Percentiles rank a stretch among this genome's conserved stretches.
Evolutionary conservation across 2,888 invertebrate genomes (phyloP).

Genomic region (Apodemia duryi): DNA sequence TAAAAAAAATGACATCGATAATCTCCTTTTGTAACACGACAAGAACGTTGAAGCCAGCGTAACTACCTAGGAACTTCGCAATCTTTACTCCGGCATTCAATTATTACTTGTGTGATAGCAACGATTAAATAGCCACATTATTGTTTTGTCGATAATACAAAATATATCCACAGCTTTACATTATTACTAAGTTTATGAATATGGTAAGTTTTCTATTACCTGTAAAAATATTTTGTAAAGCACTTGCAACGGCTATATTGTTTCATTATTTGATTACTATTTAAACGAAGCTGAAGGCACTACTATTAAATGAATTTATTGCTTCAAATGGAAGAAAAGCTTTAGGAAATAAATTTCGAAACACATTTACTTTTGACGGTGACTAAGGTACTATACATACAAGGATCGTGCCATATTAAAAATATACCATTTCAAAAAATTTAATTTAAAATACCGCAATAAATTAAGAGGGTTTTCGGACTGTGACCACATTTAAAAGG

Average conservation of each 20-base stretch:
- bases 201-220: constrained; percentile 72
- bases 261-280: constrained; percentile 53
- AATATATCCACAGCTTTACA: constrained; percentile 65
- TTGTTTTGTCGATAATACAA: constrained; percentile 60
- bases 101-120: constrained; percentile 64
- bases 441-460: not conserved
- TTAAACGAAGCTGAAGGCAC: constrained; percentile 76
- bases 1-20: constrained; percentile 39
- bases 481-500: constrained; percentile 27
- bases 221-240: constrained; percentile 76
- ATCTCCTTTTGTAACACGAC: constrained; percentile 51
- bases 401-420: constrained; percentile 8
- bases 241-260: constrained; percentile 68
- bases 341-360: constrained; percentile 63
- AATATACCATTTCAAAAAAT: not conserved
- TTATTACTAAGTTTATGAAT: constrained; percentile 70
- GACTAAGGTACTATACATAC: constrained; percentile 40
- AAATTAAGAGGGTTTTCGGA: not conserved
- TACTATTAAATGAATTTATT: constrained; percentile 72
- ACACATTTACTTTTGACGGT: constrained; percentile 59
- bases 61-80: constrained; percentile 66
- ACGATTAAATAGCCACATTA: constrained; percentile 71
- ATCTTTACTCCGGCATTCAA: constrained; percentile 47
- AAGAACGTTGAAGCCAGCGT: constrained; percentile 53
- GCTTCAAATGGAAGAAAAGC: constrained; percentile 70